Conservation (phyloP, 2,113 vertebrate genomes). For the Hippocampus guttulatus region DNA sequence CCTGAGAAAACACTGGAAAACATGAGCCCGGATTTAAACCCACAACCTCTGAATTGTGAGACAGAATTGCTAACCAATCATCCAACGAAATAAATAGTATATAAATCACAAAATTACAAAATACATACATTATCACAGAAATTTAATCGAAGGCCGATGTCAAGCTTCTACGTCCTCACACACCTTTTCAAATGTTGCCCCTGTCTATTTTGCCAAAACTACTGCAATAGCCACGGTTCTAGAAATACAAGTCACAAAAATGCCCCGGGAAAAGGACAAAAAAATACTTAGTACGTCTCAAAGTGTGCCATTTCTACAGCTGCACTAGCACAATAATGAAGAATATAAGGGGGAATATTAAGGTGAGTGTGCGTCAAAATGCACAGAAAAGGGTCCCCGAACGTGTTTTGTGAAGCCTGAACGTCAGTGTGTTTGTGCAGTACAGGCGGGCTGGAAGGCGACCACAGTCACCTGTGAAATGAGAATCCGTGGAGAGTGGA, state of each 20-base stretch:
- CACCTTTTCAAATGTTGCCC: too few relatives aligned
- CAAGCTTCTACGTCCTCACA: too few relatives aligned
- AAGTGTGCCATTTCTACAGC: neutral
- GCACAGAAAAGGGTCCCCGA: conserved; percentile 60
- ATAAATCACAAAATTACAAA: too few relatives aligned
- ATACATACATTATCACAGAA: too few relatives aligned
- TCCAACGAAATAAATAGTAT: too few relatives aligned
- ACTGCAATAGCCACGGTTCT: neutral
- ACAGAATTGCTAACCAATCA: too few relatives aligned
- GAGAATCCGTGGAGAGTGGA: conserved; percentile 68
- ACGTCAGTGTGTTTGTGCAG: conserved; percentile 57
- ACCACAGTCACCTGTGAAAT: conserved; percentile 75
- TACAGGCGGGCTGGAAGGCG: conserved; percentile 62
- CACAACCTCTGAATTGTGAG: too few relatives aligned
- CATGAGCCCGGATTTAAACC: too few relatives aligned
- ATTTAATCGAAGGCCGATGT: too few relatives aligned
- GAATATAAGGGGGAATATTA: conserved; percentile 31
- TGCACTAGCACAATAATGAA: conserved; percentile 17
- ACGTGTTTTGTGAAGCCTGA: conserved; percentile 60
- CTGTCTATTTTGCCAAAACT: neutral
- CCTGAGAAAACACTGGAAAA: too few relatives aligned
- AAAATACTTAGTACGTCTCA: conserved; percentile 3
- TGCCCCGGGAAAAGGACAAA: neutral
- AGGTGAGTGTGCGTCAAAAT: conserved; percentile 43
- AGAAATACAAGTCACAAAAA: neutral